Base-by-base conservation (phyloP, 2,888 invertebrate genomes). In the Pachymerium ferrugineum region DNA sequence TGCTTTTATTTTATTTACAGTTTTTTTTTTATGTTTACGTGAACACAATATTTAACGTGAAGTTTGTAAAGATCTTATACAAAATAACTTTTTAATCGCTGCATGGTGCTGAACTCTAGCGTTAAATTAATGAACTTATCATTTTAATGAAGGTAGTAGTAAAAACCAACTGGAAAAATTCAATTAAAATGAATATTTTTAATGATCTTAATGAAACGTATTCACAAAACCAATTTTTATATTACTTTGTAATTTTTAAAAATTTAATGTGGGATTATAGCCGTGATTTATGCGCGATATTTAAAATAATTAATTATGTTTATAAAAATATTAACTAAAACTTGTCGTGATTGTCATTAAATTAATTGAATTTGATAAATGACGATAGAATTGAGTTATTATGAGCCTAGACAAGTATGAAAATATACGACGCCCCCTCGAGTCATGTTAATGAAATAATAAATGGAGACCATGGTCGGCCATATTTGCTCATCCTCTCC, bases 291-390 rank as follows among this genome's bases (percentile, higher is more conserved):
- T 14, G 12, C 54, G 28, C 25, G 25, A 1, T 54, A n/a, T n/a
- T n/a, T 54, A 10, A 12, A 54, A 54, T 54, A 54, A 54, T 54
- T 25, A 54, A 54, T 25, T 12, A 54, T 28, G 25, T 1, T 16
- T 47, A 47, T 47, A 16, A 16, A 16, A 47, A 16, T 42, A 16
- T 16, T 25, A 1, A 54, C 25, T 12, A 14, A 54, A 54, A 54
- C 54, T 25, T 12, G 54, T 25, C 12, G 54, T 22, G 54, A 54
- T 54, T 54, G 54, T 25, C 54, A 25, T 25, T 4, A 25, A 54
- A 54, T 54, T 54, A 54, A 54, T 25, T 54, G 54, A 54, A 54
- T 54, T 54, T 54, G 54, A 54, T 54, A 14, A 54, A 54, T 54
- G 54, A 28, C 54, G 12, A 54, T 25, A 54, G 54, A 54, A 54